Conservation (phyloP, 1,140 invertebrate genomes). For the Cherax destructor region DNA sequence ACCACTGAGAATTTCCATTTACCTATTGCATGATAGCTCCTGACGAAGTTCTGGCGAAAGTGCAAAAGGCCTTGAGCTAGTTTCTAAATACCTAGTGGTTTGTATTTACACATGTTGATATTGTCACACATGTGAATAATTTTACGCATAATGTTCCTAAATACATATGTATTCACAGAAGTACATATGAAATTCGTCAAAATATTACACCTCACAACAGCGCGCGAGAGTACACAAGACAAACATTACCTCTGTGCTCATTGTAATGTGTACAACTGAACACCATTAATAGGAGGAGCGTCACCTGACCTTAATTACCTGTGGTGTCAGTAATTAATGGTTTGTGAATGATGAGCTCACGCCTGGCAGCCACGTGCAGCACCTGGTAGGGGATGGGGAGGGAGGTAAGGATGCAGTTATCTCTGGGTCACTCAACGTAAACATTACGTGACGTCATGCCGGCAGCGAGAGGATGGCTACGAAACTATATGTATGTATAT, state of each 20-base stretch:
- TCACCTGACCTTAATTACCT: constrained; percentile 35
- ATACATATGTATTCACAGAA: too few species aligned
- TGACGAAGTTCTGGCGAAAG: too few species aligned
- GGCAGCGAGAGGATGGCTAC: neutral
- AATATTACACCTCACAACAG: too few species aligned
- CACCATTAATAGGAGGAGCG: constrained; percentile 20
- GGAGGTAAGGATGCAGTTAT: constrained; percentile 8
- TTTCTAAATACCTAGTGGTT: too few species aligned
- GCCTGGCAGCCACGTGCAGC: constrained; percentile 43
- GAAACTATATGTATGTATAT: too few species aligned
- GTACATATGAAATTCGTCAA: too few species aligned
- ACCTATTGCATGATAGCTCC: too few species aligned
- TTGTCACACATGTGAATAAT: too few species aligned
- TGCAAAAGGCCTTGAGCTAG: too few species aligned
- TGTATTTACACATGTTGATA: too few species aligned
- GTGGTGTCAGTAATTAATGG: constrained; percentile 14
- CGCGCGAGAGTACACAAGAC: neutral
- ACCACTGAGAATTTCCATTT: too few species aligned
- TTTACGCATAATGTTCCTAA: too few species aligned
- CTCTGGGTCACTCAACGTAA: neutral
- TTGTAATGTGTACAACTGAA: constrained; percentile 5
- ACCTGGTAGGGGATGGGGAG: neutral
- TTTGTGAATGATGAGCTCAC: constrained; percentile 21
- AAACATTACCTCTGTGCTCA: neutral
- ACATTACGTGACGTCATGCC: neutral